Base-by-base conservation (phyloP, 1,140 invertebrate species). In the Nasonia vitripennis region DNA sequence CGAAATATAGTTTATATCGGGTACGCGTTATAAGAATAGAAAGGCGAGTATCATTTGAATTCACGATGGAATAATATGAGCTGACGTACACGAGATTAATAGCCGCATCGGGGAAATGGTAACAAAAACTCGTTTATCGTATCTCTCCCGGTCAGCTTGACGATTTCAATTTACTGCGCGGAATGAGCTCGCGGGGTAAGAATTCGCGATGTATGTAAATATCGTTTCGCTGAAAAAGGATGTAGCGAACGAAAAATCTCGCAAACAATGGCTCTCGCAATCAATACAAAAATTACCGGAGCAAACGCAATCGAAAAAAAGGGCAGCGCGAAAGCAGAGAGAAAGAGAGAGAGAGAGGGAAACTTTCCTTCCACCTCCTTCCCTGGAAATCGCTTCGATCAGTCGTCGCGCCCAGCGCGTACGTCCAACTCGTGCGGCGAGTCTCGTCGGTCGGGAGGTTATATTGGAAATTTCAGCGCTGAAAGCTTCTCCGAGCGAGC, bases 391-490 rank as follows among this genome's bases (percentile, higher is more conserved):
- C 77, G 80, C 75, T 88, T 85, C 86, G 83, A 87, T 87, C 86
- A 88, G 81, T 83, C 83, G 70, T 86, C 82, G 83, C 7, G 51
- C 12, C 51, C 12, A 37, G 34, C 34, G 3, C 41, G 55, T 67
- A 79, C 78, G 27, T 79, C 83, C 87, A 78, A 86, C 78, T 86
- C 77, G 84, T 70, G 81, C 78, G 85, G 75, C 75, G 82, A 88
- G 87, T 87, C 86, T 87, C 79, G 74, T 85, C 70, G 20, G 37
- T 45, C 41, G 41, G 41, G 67, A 88, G 88, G 82, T 89, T 90
- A 90, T 90, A 90, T 90, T 90, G 89, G 87, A 87, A 89, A 90
- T 89, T 89, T 89, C 84, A 85, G 78, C 74, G 75, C 23, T 87
- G 88, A 89, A 90, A 89, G 88, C 81, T 17, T 77, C 67, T 62